Evolutionary conservation across 2,113 vertebrate species (phyloP).

Genomic region (Trinectes maculatus): DNA sequence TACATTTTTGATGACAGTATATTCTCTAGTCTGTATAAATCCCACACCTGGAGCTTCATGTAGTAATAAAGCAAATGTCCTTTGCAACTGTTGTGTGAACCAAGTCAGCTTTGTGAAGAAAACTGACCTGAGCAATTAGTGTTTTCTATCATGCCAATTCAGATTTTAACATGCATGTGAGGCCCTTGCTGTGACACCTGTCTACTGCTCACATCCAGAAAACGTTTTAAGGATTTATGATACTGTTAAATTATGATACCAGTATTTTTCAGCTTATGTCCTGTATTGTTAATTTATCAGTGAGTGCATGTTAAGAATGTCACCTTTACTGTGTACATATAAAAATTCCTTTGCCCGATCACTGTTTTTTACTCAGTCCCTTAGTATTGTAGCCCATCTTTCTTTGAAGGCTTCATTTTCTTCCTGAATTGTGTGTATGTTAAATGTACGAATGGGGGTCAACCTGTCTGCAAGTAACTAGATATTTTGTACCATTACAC

Average conservation of each 20-base stretch:
- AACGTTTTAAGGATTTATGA: slow-evolving; percentile 57
- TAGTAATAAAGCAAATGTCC: slow-evolving; percentile 13
- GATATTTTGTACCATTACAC: slow-evolving; percentile 65
- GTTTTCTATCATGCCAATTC: slow-evolving; percentile 28
- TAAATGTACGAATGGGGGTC: slow-evolving; percentile 32
- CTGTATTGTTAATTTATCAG: slow-evolving; percentile 38
- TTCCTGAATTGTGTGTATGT: slow-evolving; percentile 41
- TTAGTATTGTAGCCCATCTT: slow-evolving; percentile 59
- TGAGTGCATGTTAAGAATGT: slow-evolving; percentile 57
- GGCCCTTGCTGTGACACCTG: slow-evolving; percentile 2
- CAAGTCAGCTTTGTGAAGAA: slow-evolving; percentile 31
- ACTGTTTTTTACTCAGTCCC: neutral
- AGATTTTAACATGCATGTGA: slow-evolving; percentile 7
- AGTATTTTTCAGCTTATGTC: slow-evolving; percentile 10
- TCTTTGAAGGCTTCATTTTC: slow-evolving; percentile 16
- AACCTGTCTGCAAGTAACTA: slow-evolving; percentile 34
- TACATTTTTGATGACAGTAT: neutral
- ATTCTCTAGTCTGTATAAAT: neutral
- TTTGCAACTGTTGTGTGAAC: slow-evolving; percentile 28
- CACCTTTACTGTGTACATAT: slow-evolving; percentile 48
- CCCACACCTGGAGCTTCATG: neutral
- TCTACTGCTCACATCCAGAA: slow-evolving; percentile 54
- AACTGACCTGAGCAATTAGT: slow-evolving; percentile 38
- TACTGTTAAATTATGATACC: slow-evolving; percentile 37
- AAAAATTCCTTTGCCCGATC: neutral